Evolutionary conservation across 2,888 invertebrate species (phyloP), one percentile per base, ranked within the genome.

Genomic region (Aphidius colemani): DNA sequence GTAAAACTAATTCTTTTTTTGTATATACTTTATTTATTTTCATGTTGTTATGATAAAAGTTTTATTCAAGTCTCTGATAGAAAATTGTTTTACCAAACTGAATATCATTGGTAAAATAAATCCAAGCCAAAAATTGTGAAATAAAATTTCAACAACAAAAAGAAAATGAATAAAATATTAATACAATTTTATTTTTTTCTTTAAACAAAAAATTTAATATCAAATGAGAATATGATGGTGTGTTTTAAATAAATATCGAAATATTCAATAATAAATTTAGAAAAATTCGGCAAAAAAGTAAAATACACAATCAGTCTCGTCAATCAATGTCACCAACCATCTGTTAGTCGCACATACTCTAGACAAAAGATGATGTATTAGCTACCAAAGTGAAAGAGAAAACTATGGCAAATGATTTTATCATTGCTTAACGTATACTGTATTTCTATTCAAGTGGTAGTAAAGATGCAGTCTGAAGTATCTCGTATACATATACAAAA

Each of bases 301-400:
- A 63, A 67, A 67, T 65, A 61, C 59, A 63, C 67, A 67, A 66
- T 67, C 67, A 66, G 65, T 59, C 63, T 61, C 63, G 58, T 65
- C 67, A 66, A 67, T 67, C 67, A 66, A 66, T 67, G 46, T 63
- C 64, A 64, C 61, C 59, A 67, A 60, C 50, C 64, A 61, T 61
- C 63, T 51, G 63, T 66, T 66, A 66, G 66, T 66, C 66, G 30
- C 30, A 30, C 30, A 30, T 30, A 30, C 30, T 30, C 30, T 30
- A 30, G 30, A 48, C n/a, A n/a, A 48, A 13, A 13, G 48, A 48
- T 48, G 48, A 48, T 48, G 48, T 48, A 48, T 48, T 48, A 48
- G 48, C 11, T 48, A 10, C 13, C 48, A 48, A 48, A 13, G 13
- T 48, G 11, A 48, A 13, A 13, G 7, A 13, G 48, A 48, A 45